Percentiles rank a stretch among this genome's conserved stretches.
Evolutionary conservation across 2,888 invertebrate species (phyloP).

Genomic region (Eupithecia exiguata): DNA sequence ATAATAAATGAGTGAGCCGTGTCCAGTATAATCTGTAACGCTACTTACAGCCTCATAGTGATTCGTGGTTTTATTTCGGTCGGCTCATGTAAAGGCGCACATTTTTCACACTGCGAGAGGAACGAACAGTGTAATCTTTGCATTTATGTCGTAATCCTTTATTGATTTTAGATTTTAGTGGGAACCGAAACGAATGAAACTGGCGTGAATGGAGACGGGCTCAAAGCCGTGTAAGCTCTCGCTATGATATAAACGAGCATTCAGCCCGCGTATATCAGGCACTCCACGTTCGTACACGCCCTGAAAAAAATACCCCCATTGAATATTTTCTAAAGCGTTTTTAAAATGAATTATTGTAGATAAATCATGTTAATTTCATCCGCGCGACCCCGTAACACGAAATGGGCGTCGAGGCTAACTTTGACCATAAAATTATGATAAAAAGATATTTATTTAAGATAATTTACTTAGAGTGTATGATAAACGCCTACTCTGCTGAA

Average conservation of each 20-base stretch:
- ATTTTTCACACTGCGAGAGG: slow-evolving; percentile 79
- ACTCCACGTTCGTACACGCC: slow-evolving; percentile 60
- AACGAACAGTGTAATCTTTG: slow-evolving; percentile 82
- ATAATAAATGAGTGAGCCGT: slow-evolving; percentile 19
- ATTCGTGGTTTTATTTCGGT: slow-evolving; percentile 83
- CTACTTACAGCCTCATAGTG: slow-evolving; percentile 82
- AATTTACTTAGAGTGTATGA: slow-evolving; percentile 70
- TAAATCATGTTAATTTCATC: slow-evolving; percentile 54
- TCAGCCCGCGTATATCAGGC: slow-evolving; percentile 71
- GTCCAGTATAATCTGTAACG: slow-evolving; percentile 28
- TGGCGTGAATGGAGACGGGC: slow-evolving; percentile 79
- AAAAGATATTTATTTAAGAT: slow-evolving; percentile 75
- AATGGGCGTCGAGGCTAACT: slow-evolving; percentile 71
- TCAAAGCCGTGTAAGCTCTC: slow-evolving; percentile 79
- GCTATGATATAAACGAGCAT: slow-evolving; percentile 81
- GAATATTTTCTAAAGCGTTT: slow-evolving; percentile 42
- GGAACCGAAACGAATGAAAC: slow-evolving; percentile 82
- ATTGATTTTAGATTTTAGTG: slow-evolving; percentile 84
- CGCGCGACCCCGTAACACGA: slow-evolving; percentile 67
- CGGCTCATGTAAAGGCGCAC: slow-evolving; percentile 79
- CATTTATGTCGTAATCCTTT: slow-evolving; percentile 83
- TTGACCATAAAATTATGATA: slow-evolving; percentile 76
- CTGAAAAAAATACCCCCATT: slow-evolving; percentile 47
- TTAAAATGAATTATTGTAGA: slow-evolving; percentile 57
- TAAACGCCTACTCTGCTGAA: slow-evolving; percentile 55